Base-by-base conservation (phyloP, 1,140 invertebrate species). In the Nasonia giraulti region DNA sequence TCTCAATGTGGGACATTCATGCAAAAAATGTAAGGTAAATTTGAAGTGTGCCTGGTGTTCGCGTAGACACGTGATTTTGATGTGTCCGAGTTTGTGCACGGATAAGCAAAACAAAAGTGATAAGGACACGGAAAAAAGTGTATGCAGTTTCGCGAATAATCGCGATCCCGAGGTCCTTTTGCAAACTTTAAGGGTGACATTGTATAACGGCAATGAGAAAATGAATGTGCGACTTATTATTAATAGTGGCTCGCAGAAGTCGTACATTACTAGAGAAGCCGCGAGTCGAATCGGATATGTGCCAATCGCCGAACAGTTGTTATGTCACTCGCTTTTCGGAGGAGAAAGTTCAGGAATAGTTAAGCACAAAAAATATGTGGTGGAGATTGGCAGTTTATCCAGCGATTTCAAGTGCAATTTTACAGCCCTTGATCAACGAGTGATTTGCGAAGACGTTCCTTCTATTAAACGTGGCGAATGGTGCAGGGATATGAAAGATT, bases 381-480 rank as follows among this genome's bases (percentile, higher is more conserved):
- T 89, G 0, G 31, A 73, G 4, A 8, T 88, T 0, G 17, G 14
- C 2, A 80, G 79, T 8, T 27, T 87, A 4, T 23, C 84, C 7
- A 44, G 37, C 50, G 20, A 69, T 0, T 88, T 84, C 17, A 31
- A 14, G 1, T 87, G 86, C 69, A 85, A 87, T 76, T 89, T 88
- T 44, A 68, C 62, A 1, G 86, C 85, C 2, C 76, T 89, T 0
- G 78, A 88, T 31, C 74, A 88, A 44, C 40, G 84, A 1, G 11
- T 62, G 10, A 89, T 88, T n/a, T 89, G 87, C 31, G 50, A 79
- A 12, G 78, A 85, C 20, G 82, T 88, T 33, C 73, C 83, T 0
- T 8, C 12, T 1, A 55, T 82, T 17, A 47, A 27, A 4, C 3
- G n/a, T 5, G 78, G 62, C 0, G 50, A 80, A 6, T 89, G 86